phyloP scores from a whole-genome alignment of 2,888 invertebrate genomes.

The Tachina fera region DNA sequence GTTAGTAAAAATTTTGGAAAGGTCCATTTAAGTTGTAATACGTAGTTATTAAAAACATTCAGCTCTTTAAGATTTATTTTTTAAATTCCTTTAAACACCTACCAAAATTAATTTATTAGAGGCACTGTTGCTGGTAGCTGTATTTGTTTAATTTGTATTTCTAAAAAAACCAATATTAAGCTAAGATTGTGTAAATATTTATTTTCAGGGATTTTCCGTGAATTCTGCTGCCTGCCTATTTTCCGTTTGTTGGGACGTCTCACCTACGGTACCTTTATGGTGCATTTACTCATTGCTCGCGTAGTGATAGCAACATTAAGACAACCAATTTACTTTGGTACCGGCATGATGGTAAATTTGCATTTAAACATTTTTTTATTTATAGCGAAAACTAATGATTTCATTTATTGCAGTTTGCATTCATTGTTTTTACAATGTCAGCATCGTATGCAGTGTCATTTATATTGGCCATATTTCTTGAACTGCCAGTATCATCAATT shows the following conservation, averaged over 20 bases:
- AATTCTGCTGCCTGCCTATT: conserved; percentile 79
- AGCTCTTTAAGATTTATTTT: too few species aligned
- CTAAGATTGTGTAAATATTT: background rate
- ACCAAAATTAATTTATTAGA: too few species aligned
- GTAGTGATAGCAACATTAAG: conserved; percentile 76
- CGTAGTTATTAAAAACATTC: too few species aligned
- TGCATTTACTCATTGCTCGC: conserved; percentile 77
- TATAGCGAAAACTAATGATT: background rate
- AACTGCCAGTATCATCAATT: conserved; percentile 78
- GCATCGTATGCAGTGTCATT: conserved; percentile 77
- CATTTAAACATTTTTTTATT: background rate
- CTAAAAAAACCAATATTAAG: background rate
- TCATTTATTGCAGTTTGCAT: conserved; percentile 75
- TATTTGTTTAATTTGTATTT: too few species aligned
- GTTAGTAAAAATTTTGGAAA: too few species aligned
- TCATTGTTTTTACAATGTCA: conserved; percentile 76
- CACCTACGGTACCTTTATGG: conserved; percentile 80
- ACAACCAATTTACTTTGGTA: conserved; percentile 78
- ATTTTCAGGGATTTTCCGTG: conserved; percentile 76
- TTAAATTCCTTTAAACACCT: too few species aligned
- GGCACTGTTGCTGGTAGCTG: too few species aligned
- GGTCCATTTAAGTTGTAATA: too few species aligned
- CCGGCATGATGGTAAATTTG: conserved; percentile 77
- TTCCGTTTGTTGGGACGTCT: conserved; percentile 80
- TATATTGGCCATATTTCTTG: conserved; percentile 77